Conservation (phyloP, 2,797 vertebrate species). For the Macropus fuliginosus region DNA sequence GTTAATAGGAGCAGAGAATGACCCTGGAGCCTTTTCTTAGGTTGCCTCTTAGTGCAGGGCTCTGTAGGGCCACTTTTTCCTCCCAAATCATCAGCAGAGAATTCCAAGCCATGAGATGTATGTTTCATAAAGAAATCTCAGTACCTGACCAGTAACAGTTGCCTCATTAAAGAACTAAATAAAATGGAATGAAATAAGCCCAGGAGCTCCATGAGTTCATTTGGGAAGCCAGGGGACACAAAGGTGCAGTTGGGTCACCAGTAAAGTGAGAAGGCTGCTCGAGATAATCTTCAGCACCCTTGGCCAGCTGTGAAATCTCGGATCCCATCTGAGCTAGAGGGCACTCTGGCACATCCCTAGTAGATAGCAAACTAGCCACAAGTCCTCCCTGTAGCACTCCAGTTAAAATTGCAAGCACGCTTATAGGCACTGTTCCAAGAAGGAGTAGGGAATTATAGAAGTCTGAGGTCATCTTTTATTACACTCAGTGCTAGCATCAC, state of each 20-base stretch:
- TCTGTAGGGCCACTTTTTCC: neutral
- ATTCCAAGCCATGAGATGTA: neutral
- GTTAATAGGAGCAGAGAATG: neutral
- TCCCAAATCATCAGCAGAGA: neutral
- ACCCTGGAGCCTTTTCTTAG: neutral
- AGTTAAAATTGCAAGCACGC: neutral
- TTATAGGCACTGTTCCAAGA: neutral
- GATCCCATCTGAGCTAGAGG: neutral
- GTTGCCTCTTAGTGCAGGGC: neutral
- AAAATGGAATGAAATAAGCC: neutral
- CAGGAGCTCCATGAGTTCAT: neutral
- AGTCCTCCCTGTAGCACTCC: neutral
- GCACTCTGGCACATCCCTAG: neutral
- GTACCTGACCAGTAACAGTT: neutral
- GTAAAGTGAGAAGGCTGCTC: neutral
- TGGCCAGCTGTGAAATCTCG: neutral
- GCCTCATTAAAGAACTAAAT: neutral
- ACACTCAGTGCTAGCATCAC: neutral
- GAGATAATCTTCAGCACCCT: neutral
- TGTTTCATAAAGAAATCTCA: neutral
- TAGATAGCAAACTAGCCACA: neutral
- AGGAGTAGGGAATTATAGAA: neutral
- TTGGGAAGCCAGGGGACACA: neutral
- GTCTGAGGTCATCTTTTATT: neutral
- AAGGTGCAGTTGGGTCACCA: neutral